These are phyloP conservation scores for Melanostigma gelatinosum DNA, from an alignment of 2,113 vertebrate genomes.

Conservation along the genomic window DNA sequence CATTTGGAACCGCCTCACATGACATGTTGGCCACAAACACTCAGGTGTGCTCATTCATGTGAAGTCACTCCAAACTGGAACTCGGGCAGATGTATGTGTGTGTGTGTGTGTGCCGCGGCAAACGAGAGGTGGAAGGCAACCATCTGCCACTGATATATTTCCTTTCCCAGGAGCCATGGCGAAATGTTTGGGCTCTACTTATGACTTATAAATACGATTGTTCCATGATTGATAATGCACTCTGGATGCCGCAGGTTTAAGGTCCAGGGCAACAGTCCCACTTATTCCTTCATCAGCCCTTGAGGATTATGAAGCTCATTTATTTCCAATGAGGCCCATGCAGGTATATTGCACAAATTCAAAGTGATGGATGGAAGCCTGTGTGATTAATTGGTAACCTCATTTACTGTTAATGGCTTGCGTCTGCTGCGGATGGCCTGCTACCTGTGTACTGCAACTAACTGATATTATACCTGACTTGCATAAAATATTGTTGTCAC, in stretches of 20 bases:
- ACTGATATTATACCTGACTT: conserved; percentile 20
- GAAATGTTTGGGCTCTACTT: conserved; percentile 43
- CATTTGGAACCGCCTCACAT: neutral
- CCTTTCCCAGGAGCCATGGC: conserved; percentile 32
- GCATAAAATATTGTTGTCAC: conserved; percentile 16
- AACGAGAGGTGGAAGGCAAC: conserved; percentile 39
- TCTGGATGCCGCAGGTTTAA: conserved; percentile 27
- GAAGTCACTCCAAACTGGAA: conserved; percentile 22
- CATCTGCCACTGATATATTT: conserved; percentile 63
- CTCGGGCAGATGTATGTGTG: neutral
- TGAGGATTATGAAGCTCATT: conserved; percentile 26
- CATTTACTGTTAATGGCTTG: conserved; percentile 46
- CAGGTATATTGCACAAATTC: conserved; percentile 34
- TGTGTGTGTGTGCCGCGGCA: conserved; percentile 2
- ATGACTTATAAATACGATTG: conserved; percentile 49
- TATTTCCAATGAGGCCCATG: conserved; percentile 8
- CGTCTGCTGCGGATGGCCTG: conserved; percentile 1
- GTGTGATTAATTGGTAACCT: conserved; percentile 25
- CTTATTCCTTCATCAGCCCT: conserved; percentile 13
- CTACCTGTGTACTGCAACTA: conserved; percentile 6
- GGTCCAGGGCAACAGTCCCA: conserved; percentile 24
- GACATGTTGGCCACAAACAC: neutral
- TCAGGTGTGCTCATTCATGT: conserved; percentile 22
- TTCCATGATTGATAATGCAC: conserved; percentile 55
- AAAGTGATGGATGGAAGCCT: conserved; percentile 47